phyloP scores from a whole-genome alignment of 2,113 vertebrate genomes.

The Psilopogon haemacephalus region DNA sequence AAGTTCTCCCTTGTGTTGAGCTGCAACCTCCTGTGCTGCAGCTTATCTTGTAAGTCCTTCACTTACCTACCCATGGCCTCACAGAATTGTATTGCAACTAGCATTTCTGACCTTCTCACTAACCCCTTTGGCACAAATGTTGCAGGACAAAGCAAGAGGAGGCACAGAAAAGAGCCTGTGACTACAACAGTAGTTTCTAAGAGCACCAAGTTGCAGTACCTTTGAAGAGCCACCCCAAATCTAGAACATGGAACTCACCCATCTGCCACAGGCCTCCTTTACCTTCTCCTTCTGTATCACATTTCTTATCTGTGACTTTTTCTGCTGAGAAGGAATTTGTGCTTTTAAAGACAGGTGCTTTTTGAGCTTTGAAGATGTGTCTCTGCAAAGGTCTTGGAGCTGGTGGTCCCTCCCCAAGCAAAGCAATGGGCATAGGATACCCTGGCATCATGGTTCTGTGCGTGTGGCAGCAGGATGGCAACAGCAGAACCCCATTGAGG shows the following conservation, averaged over 20 bases:
- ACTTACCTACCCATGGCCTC: not conserved
- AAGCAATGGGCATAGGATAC: not conserved
- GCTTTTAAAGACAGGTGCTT: accelerated
- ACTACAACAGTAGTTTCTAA: not conserved
- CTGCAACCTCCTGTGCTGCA: too few species aligned
- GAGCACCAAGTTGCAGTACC: not conserved
- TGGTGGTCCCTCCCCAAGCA: not conserved
- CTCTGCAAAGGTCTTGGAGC: not conserved
- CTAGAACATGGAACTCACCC: not conserved
- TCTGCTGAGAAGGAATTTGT: not conserved
- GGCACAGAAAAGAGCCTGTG: not conserved
- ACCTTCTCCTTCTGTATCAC: not conserved
- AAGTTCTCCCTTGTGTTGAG: too few species aligned
- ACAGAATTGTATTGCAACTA: not conserved
- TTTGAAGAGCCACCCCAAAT: not conserved
- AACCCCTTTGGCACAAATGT: not conserved
- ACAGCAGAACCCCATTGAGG: not conserved
- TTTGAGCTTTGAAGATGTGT: not conserved
- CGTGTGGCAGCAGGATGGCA: not conserved
- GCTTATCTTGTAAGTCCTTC: not conserved
- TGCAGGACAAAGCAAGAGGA: not conserved
- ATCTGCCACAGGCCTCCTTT: not conserved
- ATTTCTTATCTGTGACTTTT: not conserved
- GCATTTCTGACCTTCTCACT: not conserved
- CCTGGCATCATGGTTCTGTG: not conserved